Conservation (phyloP, 2,113 vertebrate species). For the Pseudorectes ferrugineus region DNA sequence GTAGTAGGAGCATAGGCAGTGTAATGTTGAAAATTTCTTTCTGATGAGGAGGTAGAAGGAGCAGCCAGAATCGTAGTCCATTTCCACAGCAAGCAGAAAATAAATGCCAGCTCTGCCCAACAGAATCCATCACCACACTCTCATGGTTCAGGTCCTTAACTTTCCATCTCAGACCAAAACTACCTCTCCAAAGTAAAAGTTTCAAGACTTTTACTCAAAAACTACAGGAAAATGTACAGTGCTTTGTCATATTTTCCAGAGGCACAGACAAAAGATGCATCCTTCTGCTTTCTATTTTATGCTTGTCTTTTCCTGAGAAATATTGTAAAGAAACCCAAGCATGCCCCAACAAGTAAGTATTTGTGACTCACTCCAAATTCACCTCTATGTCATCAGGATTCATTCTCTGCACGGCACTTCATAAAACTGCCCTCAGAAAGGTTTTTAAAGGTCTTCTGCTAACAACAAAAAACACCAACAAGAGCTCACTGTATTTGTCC, state of each 20-base stretch:
- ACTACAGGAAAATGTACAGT: background rate
- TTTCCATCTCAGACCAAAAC: background rate
- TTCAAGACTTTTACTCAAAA: background rate
- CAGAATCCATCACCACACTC: background rate
- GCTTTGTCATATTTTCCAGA: background rate
- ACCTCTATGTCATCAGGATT: background rate
- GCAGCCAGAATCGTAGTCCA: background rate
- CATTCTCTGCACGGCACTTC: background rate
- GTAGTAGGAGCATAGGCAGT: background rate
- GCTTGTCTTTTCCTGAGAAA: background rate
- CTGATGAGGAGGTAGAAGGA: background rate
- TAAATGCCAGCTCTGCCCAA: background rate
- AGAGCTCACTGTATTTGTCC: background rate
- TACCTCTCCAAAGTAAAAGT: background rate
- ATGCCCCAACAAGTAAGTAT: background rate
- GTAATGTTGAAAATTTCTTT: background rate
- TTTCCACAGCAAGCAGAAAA: background rate
- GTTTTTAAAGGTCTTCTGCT: background rate
- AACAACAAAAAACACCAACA: background rate
- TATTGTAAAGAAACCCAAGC: background rate
- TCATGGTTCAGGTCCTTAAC: background rate
- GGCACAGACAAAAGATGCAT: background rate
- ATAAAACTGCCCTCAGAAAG: background rate
- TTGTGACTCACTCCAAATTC: background rate
- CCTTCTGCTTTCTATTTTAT: background rate